Evolutionary conservation across 2,888 invertebrate genomes (phyloP).

Genomic region (Eledona agricola): DNA sequence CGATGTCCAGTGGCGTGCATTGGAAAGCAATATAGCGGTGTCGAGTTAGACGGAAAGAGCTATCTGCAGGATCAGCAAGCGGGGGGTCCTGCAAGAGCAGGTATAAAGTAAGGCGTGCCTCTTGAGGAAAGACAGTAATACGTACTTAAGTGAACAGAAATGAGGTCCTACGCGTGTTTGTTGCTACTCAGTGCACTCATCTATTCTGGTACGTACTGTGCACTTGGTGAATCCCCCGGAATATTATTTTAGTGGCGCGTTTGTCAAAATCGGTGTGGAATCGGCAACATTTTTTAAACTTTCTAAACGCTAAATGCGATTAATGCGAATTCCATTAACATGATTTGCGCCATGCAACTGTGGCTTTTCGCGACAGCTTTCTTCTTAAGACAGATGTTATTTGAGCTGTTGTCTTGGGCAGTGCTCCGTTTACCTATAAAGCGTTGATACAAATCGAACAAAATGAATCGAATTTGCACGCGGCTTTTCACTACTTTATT

Average conservation of each 20-base stretch:
- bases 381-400: constrained; percentile 22
- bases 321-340: constrained; percentile 38
- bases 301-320: constrained; percentile 39
- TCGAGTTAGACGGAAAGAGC: constrained; percentile 39
- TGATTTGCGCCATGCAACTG: constrained; percentile 33
- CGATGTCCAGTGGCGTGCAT: constrained; percentile 38
- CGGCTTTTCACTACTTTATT: not conserved
- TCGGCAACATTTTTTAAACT: constrained; percentile 9
- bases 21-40: constrained; percentile 35
- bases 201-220: constrained; percentile 60
- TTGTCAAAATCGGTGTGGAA: constrained; percentile 6
- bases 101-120: constrained; percentile 58
- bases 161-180: constrained; percentile 61
- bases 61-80: constrained; percentile 39
- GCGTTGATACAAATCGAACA: constrained; percentile 1
- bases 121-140: constrained; percentile 54
- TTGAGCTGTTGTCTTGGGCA: constrained; percentile 2
- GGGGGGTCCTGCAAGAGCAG: constrained; percentile 46
- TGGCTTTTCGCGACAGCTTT: constrained; percentile 39
- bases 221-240: constrained; percentile 15
- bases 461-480: constrained; percentile 1
- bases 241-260: constrained; percentile 7
- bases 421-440: constrained; percentile 1
- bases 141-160: constrained; percentile 52
- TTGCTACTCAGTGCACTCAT: constrained; percentile 61